Conservation (phyloP, 2,888 invertebrate genomes). For the Tipula vernalis region DNA sequence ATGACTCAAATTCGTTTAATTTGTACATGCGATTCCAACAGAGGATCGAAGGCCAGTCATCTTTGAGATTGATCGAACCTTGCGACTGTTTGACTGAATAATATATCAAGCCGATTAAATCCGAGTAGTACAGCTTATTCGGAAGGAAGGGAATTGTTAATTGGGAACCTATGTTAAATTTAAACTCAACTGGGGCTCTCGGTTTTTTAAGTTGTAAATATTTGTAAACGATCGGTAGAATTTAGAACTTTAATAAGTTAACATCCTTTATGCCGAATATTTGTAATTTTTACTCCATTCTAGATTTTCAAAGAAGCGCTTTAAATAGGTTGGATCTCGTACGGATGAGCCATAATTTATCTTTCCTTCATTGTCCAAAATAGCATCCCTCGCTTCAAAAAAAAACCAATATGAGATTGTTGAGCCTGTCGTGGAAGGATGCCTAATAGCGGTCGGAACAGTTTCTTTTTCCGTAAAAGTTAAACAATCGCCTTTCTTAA, state of each 20-base stretch:
- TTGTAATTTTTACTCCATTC: not conserved
- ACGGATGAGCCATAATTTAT: not conserved
- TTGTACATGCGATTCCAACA: not conserved
- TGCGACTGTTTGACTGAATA: not conserved
- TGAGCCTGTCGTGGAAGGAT: too few relatives aligned
- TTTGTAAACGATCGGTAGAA: not conserved
- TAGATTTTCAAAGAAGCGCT: not conserved
- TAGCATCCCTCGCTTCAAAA: too few relatives aligned
- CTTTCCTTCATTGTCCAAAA: not conserved
- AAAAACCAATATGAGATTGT: too few relatives aligned
- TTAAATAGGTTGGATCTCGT: not conserved
- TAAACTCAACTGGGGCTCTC: not conserved
- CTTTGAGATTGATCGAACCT: not conserved
- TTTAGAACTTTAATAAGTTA: not conserved
- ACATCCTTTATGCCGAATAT: not conserved
- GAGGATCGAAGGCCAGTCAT: not conserved
- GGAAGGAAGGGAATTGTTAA: not conserved
- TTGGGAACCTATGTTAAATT: not conserved
- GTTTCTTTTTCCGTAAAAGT: too few relatives aligned
- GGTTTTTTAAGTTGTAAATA: not conserved
- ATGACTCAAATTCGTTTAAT: not conserved
- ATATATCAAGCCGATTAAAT: not conserved
- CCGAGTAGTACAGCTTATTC: not conserved
- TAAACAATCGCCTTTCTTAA: too few relatives aligned
- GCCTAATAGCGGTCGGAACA: too few relatives aligned